Conservation (phyloP, 2,797 vertebrate species). For the Pristis pectinata region DNA sequence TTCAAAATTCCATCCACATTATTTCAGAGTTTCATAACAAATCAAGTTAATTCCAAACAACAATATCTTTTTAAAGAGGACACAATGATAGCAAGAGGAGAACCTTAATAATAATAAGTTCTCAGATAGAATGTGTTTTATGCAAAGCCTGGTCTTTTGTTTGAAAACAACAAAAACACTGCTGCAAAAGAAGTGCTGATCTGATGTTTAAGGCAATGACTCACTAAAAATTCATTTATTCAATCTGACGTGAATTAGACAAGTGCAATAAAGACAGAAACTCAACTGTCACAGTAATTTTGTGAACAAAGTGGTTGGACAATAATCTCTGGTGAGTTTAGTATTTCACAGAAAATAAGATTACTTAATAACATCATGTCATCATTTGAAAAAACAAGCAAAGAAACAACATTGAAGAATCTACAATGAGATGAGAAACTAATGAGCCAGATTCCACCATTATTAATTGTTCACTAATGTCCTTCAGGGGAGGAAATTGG, state of each 20-base stretch:
- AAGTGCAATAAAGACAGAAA: not conserved
- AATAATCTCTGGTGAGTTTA: not conserved
- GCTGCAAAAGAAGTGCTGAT: not conserved
- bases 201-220: not conserved
- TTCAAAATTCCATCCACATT: not conserved
- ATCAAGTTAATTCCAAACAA: not conserved
- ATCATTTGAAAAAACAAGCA: not conserved
- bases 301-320: not conserved
- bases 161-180: conserved; percentile 7
- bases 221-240: not conserved
- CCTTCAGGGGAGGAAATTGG: too few relatives aligned
- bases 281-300: not conserved
- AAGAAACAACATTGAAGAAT: not conserved
- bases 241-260: not conserved
- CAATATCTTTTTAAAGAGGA: not conserved
- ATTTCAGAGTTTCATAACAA: not conserved
- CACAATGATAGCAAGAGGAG: not conserved
- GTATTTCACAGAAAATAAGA: not conserved
- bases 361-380: not conserved
- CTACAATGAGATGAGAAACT: not conserved
- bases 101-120: not conserved
- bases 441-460: not conserved
- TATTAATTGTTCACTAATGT: too few relatives aligned
- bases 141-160: not conserved
- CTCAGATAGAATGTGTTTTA: not conserved